phyloP scores from a whole-genome alignment of 2,797 vertebrate genomes.

The Podarcis siculus region DNA sequence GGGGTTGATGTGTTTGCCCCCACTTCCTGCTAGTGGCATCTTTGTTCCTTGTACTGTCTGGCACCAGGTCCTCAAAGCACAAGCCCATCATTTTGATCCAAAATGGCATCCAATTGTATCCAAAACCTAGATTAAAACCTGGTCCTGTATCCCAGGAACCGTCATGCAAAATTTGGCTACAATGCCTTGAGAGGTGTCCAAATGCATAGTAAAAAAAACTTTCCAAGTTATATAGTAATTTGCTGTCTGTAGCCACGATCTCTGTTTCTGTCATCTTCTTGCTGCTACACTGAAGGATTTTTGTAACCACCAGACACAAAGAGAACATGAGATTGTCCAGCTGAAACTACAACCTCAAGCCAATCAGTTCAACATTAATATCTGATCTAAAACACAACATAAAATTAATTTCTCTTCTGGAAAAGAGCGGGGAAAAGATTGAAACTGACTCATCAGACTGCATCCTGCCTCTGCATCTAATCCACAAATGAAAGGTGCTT shows the following conservation, averaged over 20 bases:
- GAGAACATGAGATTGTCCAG: too few relatives aligned
- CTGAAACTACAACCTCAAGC: background rate
- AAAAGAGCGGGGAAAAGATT: background rate
- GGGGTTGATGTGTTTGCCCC: too few relatives aligned
- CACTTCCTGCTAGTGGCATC: background rate
- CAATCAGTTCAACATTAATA: background rate
- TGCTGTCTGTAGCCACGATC: too few relatives aligned
- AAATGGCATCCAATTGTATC: too few relatives aligned
- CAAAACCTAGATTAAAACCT: too few relatives aligned
- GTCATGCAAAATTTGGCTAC: too few relatives aligned
- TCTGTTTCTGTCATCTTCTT: background rate
- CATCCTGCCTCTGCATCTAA: background rate
- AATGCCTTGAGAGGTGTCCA: too few relatives aligned
- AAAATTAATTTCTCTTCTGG: background rate
- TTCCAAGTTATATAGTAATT: too few relatives aligned
- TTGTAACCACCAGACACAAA: background rate
- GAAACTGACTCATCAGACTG: background rate
- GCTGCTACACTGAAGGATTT: background rate
- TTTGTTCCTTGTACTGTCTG: background rate
- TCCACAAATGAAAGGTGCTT: conserved; percentile 13
- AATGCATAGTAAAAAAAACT: too few relatives aligned
- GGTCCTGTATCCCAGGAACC: too few relatives aligned
- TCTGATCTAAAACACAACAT: background rate
- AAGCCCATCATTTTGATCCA: too few relatives aligned
- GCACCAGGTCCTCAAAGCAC: background rate